Evolutionary conservation across 2,797 vertebrate species (phyloP).

Genomic region (Rhabdomys pumilio): DNA sequence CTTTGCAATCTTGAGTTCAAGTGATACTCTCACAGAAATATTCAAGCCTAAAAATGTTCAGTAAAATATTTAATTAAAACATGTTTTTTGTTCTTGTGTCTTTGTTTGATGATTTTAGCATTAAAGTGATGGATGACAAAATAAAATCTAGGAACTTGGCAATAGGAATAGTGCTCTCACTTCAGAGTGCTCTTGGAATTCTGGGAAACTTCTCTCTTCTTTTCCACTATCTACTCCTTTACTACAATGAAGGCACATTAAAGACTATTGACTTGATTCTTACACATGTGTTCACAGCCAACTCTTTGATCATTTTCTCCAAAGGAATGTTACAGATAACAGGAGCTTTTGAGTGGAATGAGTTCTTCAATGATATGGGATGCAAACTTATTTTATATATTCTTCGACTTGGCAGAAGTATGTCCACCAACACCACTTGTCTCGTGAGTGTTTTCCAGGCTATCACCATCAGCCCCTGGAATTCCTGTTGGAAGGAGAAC

Average conservation of each 20-base stretch:
- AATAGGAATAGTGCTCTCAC: not conserved
- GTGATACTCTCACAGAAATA: not conserved
- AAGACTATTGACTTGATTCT: conserved; percentile 17
- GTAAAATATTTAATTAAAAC: not conserved
- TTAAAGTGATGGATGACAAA: not conserved
- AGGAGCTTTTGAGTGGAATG: not conserved
- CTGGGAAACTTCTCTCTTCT: not conserved
- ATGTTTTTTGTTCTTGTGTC: not conserved
- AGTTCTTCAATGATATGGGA: not conserved
- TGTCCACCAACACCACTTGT: not conserved
- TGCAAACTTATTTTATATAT: not conserved
- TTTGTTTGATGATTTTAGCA: not conserved
- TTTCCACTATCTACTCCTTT: not conserved
- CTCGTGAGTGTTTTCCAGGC: not conserved
- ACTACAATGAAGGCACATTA: not conserved
- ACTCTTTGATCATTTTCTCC: not conserved
- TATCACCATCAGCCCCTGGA: not conserved
- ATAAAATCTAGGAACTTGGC: not conserved
- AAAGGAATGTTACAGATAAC: not conserved
- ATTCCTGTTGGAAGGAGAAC: not conserved
- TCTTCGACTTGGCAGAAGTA: not conserved
- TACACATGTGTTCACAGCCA: not conserved
- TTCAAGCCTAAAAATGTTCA: not conserved
- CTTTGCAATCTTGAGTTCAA: not conserved
- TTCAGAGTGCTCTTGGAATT: not conserved